phyloP scores from a whole-genome alignment of 2,888 invertebrate genomes.

The Leptopterna dolabrata region DNA sequence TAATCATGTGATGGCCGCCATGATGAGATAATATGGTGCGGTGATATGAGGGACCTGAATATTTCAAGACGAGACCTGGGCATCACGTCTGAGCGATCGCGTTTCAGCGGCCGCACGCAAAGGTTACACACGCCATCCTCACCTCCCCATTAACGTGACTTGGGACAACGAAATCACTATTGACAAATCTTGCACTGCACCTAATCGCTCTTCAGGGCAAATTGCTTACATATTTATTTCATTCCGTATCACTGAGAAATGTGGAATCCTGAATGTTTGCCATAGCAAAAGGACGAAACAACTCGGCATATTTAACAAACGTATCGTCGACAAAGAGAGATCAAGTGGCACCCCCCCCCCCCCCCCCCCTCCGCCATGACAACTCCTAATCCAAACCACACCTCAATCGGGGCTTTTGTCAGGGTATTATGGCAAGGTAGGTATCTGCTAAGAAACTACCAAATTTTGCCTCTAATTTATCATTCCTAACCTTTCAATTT shows the following conservation, averaged over 20 bases:
- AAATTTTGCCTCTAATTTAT: no score
- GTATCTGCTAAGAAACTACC: no score
- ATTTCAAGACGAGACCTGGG: background rate
- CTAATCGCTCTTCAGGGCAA: background rate
- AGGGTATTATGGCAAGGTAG: no score
- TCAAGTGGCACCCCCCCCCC: no score
- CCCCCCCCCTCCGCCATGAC: no score
- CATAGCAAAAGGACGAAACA: no score
- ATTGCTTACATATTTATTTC: background rate
- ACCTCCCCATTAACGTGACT: background rate
- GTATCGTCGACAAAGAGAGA: no score
- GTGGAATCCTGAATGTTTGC: no score
- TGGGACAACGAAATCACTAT: slow-evolving; percentile 1
- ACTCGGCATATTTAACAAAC: no score
- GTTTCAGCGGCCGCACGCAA: background rate
- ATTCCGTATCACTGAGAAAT: background rate
- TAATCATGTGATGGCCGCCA: background rate
- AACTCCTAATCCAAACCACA: no score
- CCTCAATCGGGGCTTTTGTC: no score
- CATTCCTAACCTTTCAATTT: no score
- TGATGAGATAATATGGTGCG: background rate
- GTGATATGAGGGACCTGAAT: background rate
- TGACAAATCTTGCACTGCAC: background rate
- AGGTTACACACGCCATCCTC: background rate
- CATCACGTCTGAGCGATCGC: background rate